Percentiles rank a stretch among this genome's conserved stretches.
These are phyloP conservation scores for Melanostoma scalare DNA, from an alignment of 2,888 invertebrate genomes.

Conservation along the genomic window DNA sequence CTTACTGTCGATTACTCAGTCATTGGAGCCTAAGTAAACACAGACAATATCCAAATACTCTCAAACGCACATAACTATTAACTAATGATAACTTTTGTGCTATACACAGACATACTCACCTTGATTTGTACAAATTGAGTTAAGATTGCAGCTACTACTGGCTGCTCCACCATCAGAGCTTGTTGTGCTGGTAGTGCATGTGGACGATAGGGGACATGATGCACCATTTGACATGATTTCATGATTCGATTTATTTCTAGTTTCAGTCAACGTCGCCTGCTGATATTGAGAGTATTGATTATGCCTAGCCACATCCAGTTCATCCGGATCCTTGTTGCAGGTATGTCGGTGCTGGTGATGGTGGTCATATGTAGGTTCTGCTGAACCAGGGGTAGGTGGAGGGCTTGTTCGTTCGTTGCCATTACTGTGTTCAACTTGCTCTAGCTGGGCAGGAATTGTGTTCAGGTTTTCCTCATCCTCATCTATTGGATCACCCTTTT, in stretches of 20 bases:
- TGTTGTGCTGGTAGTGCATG: conserved; percentile 13
- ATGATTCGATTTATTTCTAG: conserved; percentile 69
- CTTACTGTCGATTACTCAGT: conserved; percentile 24
- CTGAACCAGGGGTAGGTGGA: conserved; percentile 18
- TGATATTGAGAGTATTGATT: conserved; percentile 60
- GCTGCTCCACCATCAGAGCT: conserved; percentile 33
- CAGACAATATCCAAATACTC: not conserved
- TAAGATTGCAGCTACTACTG: conserved; percentile 53
- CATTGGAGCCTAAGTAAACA: conserved; percentile 3
- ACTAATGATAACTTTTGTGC: not conserved
- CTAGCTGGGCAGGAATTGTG: conserved; percentile 46
- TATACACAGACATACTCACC: conserved; percentile 66
- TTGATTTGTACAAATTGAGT: conserved; percentile 74
- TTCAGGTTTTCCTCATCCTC: conserved; percentile 77
- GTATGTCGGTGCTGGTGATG: conserved; percentile 18
- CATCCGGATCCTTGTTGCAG: conserved; percentile 41
- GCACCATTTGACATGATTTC: conserved; percentile 70
- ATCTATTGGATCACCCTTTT: conserved; percentile 87
- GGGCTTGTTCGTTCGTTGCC: conserved; percentile 74
- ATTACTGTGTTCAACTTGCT: conserved; percentile 75
- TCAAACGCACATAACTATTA: not conserved
- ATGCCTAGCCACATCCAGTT: conserved; percentile 31
- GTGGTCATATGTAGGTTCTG: conserved; percentile 32
- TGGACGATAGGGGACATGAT: conserved; percentile 62
- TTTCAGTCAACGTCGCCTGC: conserved; percentile 54